Conservation (phyloP, 1,140 invertebrate genomes). For the Aporrectodea caliginosa region DNA sequence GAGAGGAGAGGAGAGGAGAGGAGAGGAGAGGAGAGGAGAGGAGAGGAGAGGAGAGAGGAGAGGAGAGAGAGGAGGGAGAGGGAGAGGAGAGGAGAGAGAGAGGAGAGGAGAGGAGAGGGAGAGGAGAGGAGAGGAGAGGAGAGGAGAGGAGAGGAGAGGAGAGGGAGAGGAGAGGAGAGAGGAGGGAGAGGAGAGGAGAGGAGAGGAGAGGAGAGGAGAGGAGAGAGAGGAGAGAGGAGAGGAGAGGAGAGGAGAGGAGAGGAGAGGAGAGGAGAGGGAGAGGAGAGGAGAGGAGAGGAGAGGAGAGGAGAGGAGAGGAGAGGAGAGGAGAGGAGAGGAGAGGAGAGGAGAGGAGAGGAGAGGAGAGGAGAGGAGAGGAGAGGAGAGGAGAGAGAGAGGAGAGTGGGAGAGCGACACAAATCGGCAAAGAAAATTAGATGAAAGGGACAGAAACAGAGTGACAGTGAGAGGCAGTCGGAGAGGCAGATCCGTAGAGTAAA, state of each 20-base stretch:
- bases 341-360: too few relatives aligned
- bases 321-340: too few relatives aligned
- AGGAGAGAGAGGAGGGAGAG: neutral
- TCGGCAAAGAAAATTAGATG: too few relatives aligned
- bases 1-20: neutral
- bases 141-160: neutral
- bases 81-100: neutral
- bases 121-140: neutral
- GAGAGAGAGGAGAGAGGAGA: neutral
- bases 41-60: neutral
- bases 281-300: neutral
- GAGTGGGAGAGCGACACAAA: too few relatives aligned
- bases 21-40: neutral
- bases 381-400: too few relatives aligned
- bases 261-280: neutral
- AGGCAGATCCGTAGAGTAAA: too few relatives aligned
- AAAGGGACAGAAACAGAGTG: too few relatives aligned
- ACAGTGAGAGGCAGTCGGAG: too few relatives aligned
- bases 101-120: neutral
- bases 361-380: too few relatives aligned
- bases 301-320: neutral
- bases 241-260: neutral
- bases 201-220: neutral
- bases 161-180: neutral
- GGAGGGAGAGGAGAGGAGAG: neutral